Percentiles rank a stretch among this genome's conserved stretches.
These are phyloP conservation scores for Anolis sagrei DNA, from an alignment of 2,113 vertebrate species.

Conservation along the genomic window DNA sequence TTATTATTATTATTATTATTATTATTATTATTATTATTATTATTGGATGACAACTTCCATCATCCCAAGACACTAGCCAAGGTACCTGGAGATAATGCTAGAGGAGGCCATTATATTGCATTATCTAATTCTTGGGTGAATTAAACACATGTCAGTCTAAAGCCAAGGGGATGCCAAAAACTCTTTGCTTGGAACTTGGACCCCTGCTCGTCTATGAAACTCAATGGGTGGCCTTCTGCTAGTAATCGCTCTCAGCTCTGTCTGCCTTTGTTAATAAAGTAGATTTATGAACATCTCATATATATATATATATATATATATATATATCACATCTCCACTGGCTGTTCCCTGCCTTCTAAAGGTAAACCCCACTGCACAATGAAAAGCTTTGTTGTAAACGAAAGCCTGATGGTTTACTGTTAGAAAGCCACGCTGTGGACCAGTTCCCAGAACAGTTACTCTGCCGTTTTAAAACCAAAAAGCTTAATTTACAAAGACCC, in stretches of 20 bases:
- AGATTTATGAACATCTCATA: constrained; percentile 25
- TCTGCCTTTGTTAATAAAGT: background rate
- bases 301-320: constrained; percentile 10
- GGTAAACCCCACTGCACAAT: background rate
- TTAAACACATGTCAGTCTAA: background rate
- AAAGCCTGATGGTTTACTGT: background rate
- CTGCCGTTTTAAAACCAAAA: background rate
- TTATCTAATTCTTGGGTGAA: background rate
- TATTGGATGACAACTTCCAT: background rate
- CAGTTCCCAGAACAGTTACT: background rate
- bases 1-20: no score
- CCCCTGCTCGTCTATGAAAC: background rate
- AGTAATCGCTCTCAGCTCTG: background rate
- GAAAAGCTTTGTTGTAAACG: background rate
- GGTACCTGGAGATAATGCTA: background rate
- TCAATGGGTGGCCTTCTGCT: constrained; percentile 10
- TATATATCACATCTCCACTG: background rate
- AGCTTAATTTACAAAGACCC: background rate
- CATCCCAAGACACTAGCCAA: background rate
- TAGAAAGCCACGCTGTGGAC: no score
- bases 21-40: no score
- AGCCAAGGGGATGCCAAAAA: background rate
- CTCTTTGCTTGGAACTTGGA: background rate
- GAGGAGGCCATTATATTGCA: background rate
- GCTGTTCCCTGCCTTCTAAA: background rate